Evolutionary conservation across 1,140 invertebrate genomes (phyloP).

Genomic region (Camponotus floridanus): DNA sequence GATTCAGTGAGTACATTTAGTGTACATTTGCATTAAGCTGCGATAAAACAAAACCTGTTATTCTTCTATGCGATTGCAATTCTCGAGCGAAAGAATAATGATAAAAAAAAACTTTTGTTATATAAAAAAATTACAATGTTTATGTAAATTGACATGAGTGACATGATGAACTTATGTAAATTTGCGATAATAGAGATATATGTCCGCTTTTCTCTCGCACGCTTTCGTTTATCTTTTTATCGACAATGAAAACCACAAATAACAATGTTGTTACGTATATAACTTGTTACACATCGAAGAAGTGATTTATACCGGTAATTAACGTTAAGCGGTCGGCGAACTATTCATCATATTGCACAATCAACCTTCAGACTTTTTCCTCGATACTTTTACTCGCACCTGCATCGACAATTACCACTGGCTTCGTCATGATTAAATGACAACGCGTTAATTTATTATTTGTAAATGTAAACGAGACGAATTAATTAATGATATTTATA

Average conservation of each 20-base stretch:
- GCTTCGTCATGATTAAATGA: neutral
- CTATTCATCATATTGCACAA: neutral
- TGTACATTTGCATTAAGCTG: neutral
- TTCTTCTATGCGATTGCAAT: neutral
- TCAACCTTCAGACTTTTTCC: neutral
- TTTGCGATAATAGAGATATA: constrained; percentile 11
- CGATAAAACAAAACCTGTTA: neutral
- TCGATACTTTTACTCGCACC: constrained; percentile 4
- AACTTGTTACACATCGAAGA: too few relatives aligned
- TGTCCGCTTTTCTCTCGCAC: neutral
- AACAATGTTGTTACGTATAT: neutral
- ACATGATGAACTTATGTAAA: constrained; percentile 2
- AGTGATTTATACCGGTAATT: neutral
- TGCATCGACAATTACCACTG: constrained; percentile 7
- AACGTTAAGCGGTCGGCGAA: neutral
- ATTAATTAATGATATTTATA: constrained; percentile 2
- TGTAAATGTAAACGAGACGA: neutral
- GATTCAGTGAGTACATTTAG: neutral
- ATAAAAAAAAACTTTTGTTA: neutral
- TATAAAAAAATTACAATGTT: neutral
- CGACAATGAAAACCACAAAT: neutral
- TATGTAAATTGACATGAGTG: neutral
- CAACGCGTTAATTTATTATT: neutral
- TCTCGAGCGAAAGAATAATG: neutral
- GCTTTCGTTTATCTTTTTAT: constrained; percentile 5